Base-by-base conservation (phyloP, 2,797 vertebrate species). In the Betta splendens region DNA sequence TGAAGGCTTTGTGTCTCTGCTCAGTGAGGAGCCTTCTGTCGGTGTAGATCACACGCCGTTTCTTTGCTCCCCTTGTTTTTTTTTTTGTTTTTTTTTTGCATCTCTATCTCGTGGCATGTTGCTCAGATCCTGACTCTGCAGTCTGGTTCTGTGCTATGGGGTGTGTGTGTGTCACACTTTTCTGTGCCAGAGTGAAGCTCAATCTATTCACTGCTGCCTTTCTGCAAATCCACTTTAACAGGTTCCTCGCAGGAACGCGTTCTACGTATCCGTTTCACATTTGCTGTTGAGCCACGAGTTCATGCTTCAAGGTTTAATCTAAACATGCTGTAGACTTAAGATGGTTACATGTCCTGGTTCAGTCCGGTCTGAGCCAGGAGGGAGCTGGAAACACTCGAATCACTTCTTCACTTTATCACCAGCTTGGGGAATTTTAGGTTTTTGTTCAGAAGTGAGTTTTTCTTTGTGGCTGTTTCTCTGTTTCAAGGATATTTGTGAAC, bases 401-500 rank as follows among this genome's bases (percentile, higher is more conserved):
- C 18, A 28, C 38, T 40, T 13, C 38, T 39, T 18, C 36, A 22
- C 18, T 7, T 4, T 35, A 1, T 26, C 22, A 13, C 43, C 20
- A 15, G 25, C 16, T 4, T 26, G 9, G 31, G n/a, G 40, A 49
- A 56, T 35, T 37, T 51, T 12, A 21, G 15, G 35, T 48, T 63
- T 44, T 62, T 9, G 46, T 45, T 13, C 35, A 26, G 40, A 15
- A 9, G 9, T 16, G 13, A 8, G 57, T 23, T 22, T 29, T 25
- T 11, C 49, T 53, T 38, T 15, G n/a, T n/a, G n/a, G n/a, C n/a
- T n/a, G n/a, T n/a, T n/a, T n/a, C n/a, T n/a, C 43, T 64, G 39
- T 68, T 42, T 40, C n/a, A 9, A 55, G 48, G 70, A 54, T 64
- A 25, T 47, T 60, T 67, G 64, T 75, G 67, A 84, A 75, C 77